These are phyloP conservation scores for Phanerotoma sp. DNA, from an alignment of 2,888 invertebrate genomes.

Conservation along the genomic window DNA sequence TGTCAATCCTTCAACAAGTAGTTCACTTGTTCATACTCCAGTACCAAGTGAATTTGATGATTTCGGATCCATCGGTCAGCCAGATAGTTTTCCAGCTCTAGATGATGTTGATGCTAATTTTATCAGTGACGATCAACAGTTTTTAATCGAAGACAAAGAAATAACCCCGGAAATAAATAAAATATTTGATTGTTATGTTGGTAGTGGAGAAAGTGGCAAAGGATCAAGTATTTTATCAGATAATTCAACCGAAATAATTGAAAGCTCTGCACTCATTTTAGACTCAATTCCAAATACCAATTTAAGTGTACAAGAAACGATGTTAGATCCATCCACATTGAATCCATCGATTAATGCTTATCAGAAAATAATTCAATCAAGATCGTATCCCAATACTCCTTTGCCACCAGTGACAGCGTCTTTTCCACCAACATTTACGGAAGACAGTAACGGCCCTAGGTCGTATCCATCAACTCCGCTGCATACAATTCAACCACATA, in stretches of 20 bases:
- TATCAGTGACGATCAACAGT: conserved; percentile 47
- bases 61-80: conserved; percentile 65
- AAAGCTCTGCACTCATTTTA: conserved; percentile 35
- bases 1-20: conserved; percentile 59
- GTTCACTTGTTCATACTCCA: conserved; percentile 69
- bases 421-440: conserved; percentile 43
- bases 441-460: conserved; percentile 61
- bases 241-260: conserved; percentile 33
- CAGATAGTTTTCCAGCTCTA: conserved; percentile 58
- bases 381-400: conserved; percentile 57
- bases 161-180: conserved; percentile 65
- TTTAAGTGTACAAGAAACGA: conserved; percentile 40
- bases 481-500: conserved; percentile 43
- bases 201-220: conserved; percentile 49
- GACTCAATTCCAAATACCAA: conserved; percentile 40
- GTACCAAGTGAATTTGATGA: conserved; percentile 74
- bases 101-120: conserved; percentile 51
- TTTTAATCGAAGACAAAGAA: conserved; percentile 51
- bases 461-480: conserved; percentile 79
- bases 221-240: conserved; percentile 42
- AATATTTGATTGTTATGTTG: conserved; percentile 67
- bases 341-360: conserved; percentile 39
- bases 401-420: conserved; percentile 39
- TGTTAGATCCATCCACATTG: conserved; percentile 40
- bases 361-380: conserved; percentile 50